Base-by-base conservation (phyloP, 2,888 invertebrate genomes). In the Allophyes oxyacanthae region DNA sequence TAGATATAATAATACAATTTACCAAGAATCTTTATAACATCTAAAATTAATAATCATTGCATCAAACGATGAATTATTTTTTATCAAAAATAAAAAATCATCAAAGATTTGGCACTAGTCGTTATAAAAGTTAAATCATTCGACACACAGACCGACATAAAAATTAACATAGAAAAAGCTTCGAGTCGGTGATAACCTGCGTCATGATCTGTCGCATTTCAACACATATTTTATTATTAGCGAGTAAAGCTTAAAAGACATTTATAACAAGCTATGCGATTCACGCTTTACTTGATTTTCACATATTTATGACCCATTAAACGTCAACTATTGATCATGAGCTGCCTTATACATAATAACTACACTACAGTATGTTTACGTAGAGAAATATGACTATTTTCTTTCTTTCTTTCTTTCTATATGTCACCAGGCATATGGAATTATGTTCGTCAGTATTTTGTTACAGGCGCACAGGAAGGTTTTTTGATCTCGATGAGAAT, bases 181-280 rank as follows among this genome's bases (percentile, higher is more conserved):
- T 28, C 26, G 14, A 48, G 14, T 42, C 13, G 20, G 13, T 66
- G 43, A 61, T 43, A 43, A 49, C 33, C 30, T 57, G 40, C 63
- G 69, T 62, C 73, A 69, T 20, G 36, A 50, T 10, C 36, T 48
- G 43, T 71, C 59, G 44, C 34, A 38, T 45, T 55, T 50, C 42
- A 54, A 46, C 37, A 55, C 28, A 53, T 11, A 46, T 59, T 59
- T 45, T 62, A 53, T 52, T 66, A 55, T 49, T 40, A 62, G 56
- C 9, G 15, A 49, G n/a, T n/a, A 61, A 61, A 55, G 61, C 26
- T 55, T 30, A n/a, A 14, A 51, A 46, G 37, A 56, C 15, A 52
- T 36, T 52, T 38, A 26, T 30, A 42, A 0, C 43, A 41, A 8
- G 6, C 13, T n/a, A 13, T 32, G 32, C 51, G 46, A 15, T 7